Base-by-base conservation (phyloP, 1,140 invertebrate species). In the Nebria ingens region DNA sequence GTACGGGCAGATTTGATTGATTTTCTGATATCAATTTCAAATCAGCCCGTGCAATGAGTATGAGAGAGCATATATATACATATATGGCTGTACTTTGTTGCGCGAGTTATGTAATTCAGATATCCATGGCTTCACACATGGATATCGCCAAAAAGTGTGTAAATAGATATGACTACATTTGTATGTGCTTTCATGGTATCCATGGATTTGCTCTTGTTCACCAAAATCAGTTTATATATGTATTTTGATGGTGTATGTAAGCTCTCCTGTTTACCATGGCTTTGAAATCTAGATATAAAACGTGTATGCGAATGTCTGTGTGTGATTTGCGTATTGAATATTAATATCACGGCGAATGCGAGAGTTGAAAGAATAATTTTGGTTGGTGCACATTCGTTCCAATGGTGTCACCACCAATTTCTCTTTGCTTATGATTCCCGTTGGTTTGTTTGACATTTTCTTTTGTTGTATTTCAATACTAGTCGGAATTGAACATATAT, bases 21-120 rank as follows among this genome's bases (percentile, higher is more conserved):
- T 45, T 45, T 45, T 45, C 40, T 45, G 40, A 17, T 45, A 45
- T 45, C 40, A 45, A 45, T 45, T 45, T 45, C 40, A 45, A 45
- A 45, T 45, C 40, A 45, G 40, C 40, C 40, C 4, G 9, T 34
- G 25, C 25, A 34, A 34, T 34, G n/a, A 9, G n/a, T n/a, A 34
- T 34, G 25, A 9, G n/a, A 9, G n/a, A 9, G n/a, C n/a, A 34
- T 34, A n/a, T 34, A 34, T 34, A 34, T 34, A 34, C 25, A 6
- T 34, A 34, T n/a, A 34, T 34, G n/a, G n/a, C n/a, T n/a, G n/a
- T n/a, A n/a, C n/a, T n/a, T n/a, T n/a, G n/a, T n/a, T n/a, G n/a
- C n/a, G n/a, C n/a, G n/a, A n/a, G n/a, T n/a, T n/a, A n/a, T n/a
- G n/a, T n/a, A n/a, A n/a, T n/a, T n/a, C n/a, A n/a, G n/a, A n/a